Base-by-base conservation (phyloP, 2,797 vertebrate genomes). In the Pangasius djambal region DNA sequence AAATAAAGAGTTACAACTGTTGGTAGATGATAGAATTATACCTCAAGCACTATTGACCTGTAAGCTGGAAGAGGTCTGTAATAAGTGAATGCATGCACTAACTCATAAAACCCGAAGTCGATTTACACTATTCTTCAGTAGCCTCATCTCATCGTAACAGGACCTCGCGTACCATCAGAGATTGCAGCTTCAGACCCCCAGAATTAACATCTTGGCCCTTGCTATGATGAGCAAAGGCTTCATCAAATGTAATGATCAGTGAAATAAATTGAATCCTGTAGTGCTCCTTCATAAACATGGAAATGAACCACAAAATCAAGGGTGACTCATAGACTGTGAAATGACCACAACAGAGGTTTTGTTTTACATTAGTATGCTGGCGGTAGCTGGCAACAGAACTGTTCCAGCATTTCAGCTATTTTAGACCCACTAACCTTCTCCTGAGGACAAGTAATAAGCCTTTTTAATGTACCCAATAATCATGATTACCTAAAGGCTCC, bases 401-500 rank as follows among this genome's bases (percentile, higher is more conserved):
- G 94, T 95, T 94, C 93, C 95, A 94, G 94, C 94, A 94, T 96
- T 95, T 94, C 93, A 93, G 93, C 93, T 93, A 94, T 95, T 96
- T 94, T 94, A 95, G 94, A 96, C 93, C 94, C 92, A 83, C 91
- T 95, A 95, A 96, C 95, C 96, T 96, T 95, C 93, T 94, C 93
- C 93, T 95, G 92, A 95, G 95, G 94, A 88, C 95, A 93, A 86
- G 88, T 95, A 94, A 96, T 96, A 95, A 95, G 94, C 90, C 81
- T 92, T 94, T 95, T 94, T 95, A 95, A 96, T 95, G 94, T 94
- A 93, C 94, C 95, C 95, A 95, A 95, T 96, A 95, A 95, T 96
- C 94, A 94, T 93, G 87, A 86, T 85, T 93, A 95, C 95, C 94
- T 93, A 93, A 93, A 93, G 91, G 89, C 94, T 94, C 91, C 93